phyloP scores from a whole-genome alignment of 2,113 vertebrate species.

The Nesoenas mayeri region DNA sequence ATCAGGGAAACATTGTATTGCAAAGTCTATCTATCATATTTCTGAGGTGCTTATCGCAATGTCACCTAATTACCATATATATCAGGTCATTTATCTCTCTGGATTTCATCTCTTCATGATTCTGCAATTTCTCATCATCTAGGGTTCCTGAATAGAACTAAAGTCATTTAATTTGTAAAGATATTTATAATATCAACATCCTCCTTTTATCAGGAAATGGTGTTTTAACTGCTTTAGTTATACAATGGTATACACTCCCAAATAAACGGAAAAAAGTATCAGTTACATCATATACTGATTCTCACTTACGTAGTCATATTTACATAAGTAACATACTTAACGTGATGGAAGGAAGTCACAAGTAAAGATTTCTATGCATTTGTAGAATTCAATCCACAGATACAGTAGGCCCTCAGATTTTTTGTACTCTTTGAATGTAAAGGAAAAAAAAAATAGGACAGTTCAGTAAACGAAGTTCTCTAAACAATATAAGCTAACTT shows the following conservation, averaged over 20 bases:
- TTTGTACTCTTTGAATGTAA: background rate
- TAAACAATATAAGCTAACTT: background rate
- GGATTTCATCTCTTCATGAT: background rate
- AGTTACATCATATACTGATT: background rate
- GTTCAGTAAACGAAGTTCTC: background rate
- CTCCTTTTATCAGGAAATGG: background rate
- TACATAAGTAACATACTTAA: background rate
- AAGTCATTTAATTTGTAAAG: background rate
- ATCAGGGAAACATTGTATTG: background rate
- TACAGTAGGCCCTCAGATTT: background rate
- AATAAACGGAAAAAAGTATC: background rate
- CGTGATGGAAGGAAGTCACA: background rate
- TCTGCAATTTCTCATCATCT: background rate
- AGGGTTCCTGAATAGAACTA: background rate
- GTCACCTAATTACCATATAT: conserved; percentile 26
- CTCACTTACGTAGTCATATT: background rate
- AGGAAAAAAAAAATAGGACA: background rate
- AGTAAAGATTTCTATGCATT: background rate
- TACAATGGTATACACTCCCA: background rate
- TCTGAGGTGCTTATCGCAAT: conserved; percentile 14
- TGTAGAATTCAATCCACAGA: background rate
- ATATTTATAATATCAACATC: background rate
- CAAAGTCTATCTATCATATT: conserved; percentile 14
- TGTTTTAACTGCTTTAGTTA: background rate
- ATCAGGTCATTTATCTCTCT: background rate